These are phyloP conservation scores for Procavia capensis DNA, from an alignment of 2,113 vertebrate species.

Conservation along the genomic window DNA sequence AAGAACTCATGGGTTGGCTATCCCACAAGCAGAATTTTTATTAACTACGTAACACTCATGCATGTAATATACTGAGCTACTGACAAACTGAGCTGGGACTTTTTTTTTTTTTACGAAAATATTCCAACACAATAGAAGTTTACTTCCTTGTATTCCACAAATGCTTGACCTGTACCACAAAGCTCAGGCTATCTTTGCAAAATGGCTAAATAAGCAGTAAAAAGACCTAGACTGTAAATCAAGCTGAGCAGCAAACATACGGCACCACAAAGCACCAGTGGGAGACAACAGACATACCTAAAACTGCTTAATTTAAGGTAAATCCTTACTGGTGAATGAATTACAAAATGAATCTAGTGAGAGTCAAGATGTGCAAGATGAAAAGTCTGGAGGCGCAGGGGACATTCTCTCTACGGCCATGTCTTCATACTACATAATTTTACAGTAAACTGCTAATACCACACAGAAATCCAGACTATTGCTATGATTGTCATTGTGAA, in stretches of 20 bases:
- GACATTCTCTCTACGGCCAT: neutral
- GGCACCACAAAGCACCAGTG: constrained; percentile 32
- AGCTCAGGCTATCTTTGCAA: constrained; percentile 37
- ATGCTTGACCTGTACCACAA: constrained; percentile 41
- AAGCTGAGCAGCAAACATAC: constrained; percentile 46
- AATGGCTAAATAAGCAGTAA: constrained; percentile 10
- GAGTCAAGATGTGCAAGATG: neutral
- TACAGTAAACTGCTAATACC: constrained; percentile 27
- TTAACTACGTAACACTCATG: constrained; percentile 40
- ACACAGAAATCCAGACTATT: constrained; percentile 10
- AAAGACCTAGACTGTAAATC: constrained; percentile 13
- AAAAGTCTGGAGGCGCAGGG: constrained; percentile 3
- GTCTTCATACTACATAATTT: neutral
- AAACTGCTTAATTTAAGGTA: constrained; percentile 68
- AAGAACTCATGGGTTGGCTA: constrained; percentile 31
- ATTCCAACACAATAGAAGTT: constrained; percentile 37
- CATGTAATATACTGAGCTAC: neutral
- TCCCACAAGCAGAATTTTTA: constrained; percentile 32
- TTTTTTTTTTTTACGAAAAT: neutral
- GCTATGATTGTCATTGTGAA: constrained; percentile 1
- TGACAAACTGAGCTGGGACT: neutral
- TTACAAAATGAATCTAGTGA: constrained; percentile 46
- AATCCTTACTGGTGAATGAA: constrained; percentile 12
- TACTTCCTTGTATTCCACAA: constrained; percentile 42
- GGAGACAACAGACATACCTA: constrained; percentile 46